Base-by-base conservation (phyloP, 2,113 vertebrate genomes). In the Notarius quadriscutis region DNA sequence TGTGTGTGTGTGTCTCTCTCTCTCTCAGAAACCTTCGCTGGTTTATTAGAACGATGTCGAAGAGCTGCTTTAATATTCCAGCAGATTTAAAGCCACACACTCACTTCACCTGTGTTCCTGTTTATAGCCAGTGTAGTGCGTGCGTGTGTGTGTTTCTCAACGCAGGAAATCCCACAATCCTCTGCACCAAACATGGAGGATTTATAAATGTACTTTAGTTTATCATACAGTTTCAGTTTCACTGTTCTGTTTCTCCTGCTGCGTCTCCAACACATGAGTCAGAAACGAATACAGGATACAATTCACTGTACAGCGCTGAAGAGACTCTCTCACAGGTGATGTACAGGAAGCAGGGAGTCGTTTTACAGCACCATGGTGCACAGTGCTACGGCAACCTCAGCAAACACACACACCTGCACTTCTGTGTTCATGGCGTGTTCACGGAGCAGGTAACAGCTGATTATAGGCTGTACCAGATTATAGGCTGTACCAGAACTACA, bases 311-410 rank as follows among this genome's bases (percentile, higher is more conserved):
- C 41, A 78, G 79, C 15, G 51, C 79, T 69, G 71, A 86, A 62
- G 79, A 83, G 67, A 41, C 83, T 25, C 58, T 60, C 62, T 79
- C 84, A 14, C n/a, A 30, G 55, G 30, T 86, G 53, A 86, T 89
- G 53, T 78, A 84, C 81, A 86, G 81, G 72, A 84, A 84, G n/a
- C 55, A 84, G 30, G 84, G 88, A 89, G 14, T 89, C 88, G 81
- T 62, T n/a, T 17, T 17, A 57, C 34, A 75, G 30, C 41, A 62
- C 87, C 71, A 82, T 41, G 79, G 79, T 58, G 55, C 57, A 58
- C 57, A 78, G 53, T 41, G 41, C 81, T 86, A 63, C 84, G 57
- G 58, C 50, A 63, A 57, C 53, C 8, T 85, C 58, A 58, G 79
- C 57, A 30, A 48, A 12, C 84, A 50, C 84, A 14, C 78, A 79